Conservation (phyloP, 2,113 vertebrate species). For the Burhinus bistriatus region DNA sequence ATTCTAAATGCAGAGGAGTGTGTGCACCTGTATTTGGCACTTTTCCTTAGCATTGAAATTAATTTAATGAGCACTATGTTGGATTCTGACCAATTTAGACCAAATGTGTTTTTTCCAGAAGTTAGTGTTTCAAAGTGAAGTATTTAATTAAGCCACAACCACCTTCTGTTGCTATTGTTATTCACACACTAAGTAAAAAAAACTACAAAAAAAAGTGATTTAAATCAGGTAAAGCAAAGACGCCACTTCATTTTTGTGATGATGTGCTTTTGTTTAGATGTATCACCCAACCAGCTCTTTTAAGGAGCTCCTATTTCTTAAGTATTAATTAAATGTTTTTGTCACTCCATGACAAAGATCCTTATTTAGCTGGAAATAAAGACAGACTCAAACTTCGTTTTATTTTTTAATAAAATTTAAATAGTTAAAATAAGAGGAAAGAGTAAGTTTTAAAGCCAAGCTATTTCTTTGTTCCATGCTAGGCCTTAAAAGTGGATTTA, state of each 20-base stretch:
- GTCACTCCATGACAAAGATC: background rate
- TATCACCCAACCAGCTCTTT: background rate
- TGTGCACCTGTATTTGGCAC: background rate
- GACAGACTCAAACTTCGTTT: slow-evolving; percentile 55
- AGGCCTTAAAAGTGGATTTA: slow-evolving; percentile 25
- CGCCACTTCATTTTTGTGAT: background rate
- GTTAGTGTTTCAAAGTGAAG: background rate
- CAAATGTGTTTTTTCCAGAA: background rate
- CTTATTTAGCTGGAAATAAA: slow-evolving; percentile 52
- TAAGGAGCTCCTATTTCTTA: background rate
- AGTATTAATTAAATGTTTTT: background rate
- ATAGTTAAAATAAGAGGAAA: slow-evolving; percentile 66
- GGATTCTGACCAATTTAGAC: background rate
- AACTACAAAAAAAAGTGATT: background rate
- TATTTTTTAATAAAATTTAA: slow-evolving; percentile 71
- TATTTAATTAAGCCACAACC: background rate
- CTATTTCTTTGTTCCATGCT: slow-evolving; percentile 52
- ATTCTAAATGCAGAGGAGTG: background rate
- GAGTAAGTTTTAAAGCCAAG: slow-evolving; percentile 57
- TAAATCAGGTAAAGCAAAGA: background rate
- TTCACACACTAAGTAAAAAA: background rate
- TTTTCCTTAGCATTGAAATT: background rate
- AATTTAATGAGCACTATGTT: background rate
- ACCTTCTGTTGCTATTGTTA: background rate
- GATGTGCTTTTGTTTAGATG: background rate